A percentile compares a stretch with the other conserved stretches of the same genome.
Evolutionary conservation across 2,888 invertebrate species (phyloP).

Genomic region (Xanthorhoe spadicearia): DNA sequence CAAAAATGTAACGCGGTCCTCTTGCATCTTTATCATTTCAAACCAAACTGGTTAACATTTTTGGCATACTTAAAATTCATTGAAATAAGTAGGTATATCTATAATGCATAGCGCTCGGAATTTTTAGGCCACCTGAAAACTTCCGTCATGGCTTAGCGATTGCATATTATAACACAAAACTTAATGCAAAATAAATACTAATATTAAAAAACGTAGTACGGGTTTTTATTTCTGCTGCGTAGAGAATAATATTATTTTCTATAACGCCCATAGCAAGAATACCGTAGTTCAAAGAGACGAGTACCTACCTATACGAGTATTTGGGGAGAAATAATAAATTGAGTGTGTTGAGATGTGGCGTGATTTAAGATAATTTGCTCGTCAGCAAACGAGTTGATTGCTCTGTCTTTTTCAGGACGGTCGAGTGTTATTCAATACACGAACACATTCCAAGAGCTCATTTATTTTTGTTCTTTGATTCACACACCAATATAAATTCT

Average conservation of each 20-base stretch:
- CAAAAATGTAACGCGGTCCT: too few species aligned
- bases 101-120: too few species aligned
- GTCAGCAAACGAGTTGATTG: conserved; percentile 56
- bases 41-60: too few species aligned
- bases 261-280: not conserved
- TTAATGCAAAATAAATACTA: too few species aligned
- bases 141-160: too few species aligned
- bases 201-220: too few species aligned
- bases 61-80: too few species aligned
- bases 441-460: conserved; percentile 26
- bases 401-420: conserved; percentile 46
- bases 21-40: too few species aligned
- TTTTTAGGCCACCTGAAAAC: too few species aligned
- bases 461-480: conserved; percentile 35
- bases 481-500: not conserved
- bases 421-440: conserved; percentile 39
- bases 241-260: not conserved
- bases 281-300: conserved; percentile 2
- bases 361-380: conserved; percentile 56
- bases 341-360: conserved; percentile 33
- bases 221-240: not conserved
- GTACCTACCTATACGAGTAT: not conserved
- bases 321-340: conserved; percentile 11
- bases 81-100: too few species aligned
- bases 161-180: too few species aligned